Evolutionary conservation across 1,140 invertebrate genomes (phyloP), one percentile per base, ranked within the genome.

Genomic region (Globodera ellingtonae): DNA sequence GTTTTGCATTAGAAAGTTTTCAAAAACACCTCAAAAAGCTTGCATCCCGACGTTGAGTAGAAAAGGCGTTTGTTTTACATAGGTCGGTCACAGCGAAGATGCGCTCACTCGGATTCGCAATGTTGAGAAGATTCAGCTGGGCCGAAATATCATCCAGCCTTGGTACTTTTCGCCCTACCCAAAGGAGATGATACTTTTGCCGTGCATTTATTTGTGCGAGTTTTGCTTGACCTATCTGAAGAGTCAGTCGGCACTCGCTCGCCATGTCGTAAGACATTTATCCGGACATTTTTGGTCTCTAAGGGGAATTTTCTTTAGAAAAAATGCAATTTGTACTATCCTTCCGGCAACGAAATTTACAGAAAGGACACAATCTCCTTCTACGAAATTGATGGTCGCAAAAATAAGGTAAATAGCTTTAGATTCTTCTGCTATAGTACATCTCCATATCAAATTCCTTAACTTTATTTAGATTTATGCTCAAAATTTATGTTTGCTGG

Each of bases 281-380:
- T 13, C 74, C 47, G 50, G 44, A 35, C n/a, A 15, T 73, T 21
- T 62, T 70, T 46, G 6, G 62, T 80, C 18, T 10, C 56, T 0
- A 62, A 62, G 15, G 21, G 35, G 35, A 35, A 35, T 35, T 62
- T 62, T 67, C 4, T 80, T 10, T 72, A 91, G 90, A 82, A 87
- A 56, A 98, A 98, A 91, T 99, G 98, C 89, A 95, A 95, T 90
- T 90, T 98, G 71, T 92, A 93, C 84, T 96, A 98, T 92, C 98
- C 98, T 0, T 98, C 98, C 0, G 98, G 98, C 6, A 98, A 98
- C 91, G 97, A 99, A 91, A 99, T 99, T 83, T 99, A 99, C 86
- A 91, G 97, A 46, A 98, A 98, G 90, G 93, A 93, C 35, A 94
- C 94, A 73, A 95, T 98, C 89, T 98, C 97, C 0, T 98, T 99